Evolutionary conservation across 1,140 invertebrate species (phyloP).

Genomic region (Heliconius nattereri): DNA sequence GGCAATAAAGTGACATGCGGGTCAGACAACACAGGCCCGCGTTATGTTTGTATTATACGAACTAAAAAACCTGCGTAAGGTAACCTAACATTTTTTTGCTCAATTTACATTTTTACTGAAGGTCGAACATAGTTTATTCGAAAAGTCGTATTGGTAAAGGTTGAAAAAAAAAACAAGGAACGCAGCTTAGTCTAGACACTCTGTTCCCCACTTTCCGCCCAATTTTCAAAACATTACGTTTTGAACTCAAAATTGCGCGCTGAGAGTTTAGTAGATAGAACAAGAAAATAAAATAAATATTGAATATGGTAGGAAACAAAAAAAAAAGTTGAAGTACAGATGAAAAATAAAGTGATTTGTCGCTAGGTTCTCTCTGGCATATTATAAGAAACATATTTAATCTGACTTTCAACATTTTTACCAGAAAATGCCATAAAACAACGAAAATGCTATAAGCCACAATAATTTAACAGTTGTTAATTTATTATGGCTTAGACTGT

Average conservation of each 20-base stretch:
- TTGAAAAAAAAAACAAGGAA: no score
- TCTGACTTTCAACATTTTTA: not conserved
- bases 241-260: no score
- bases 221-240: no score
- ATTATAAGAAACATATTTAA: not conserved
- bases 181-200: no score
- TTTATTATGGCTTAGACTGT: not conserved
- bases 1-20: conserved; percentile 2
- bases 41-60: not conserved
- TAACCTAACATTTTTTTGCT: not conserved
- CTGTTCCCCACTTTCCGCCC: no score
- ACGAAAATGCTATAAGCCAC: not conserved
- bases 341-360: no score
- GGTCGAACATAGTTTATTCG: not conserved
- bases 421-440: not conserved
- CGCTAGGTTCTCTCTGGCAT: no score
- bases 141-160: not conserved
- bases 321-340: no score
- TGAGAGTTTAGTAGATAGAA: no score
- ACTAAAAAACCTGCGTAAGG: not conserved
- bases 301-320: no score
- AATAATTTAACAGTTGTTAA: not conserved
- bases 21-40: not conserved
- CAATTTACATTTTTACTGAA: conserved; percentile 1
- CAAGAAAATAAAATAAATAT: no score